Evolutionary conservation across 2,113 vertebrate genomes (phyloP).

Genomic region (Neodon shergylaensis): DNA sequence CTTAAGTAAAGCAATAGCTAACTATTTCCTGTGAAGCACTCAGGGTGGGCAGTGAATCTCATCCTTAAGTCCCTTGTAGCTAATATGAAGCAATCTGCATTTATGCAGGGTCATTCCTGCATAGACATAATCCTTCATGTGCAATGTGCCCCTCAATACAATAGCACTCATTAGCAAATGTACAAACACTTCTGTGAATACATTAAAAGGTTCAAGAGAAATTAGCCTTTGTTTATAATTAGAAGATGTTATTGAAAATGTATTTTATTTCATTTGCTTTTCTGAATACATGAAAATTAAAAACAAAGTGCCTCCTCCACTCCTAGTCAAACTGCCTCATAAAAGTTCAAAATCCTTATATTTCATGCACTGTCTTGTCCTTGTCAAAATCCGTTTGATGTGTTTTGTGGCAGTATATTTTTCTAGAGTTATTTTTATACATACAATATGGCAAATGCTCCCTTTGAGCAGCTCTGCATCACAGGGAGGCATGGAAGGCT

Average conservation of each 20-base stretch:
- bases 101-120: constrained; percentile 65
- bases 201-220: constrained; percentile 69
- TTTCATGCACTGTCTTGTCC: not conserved
- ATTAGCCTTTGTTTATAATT: constrained; percentile 74
- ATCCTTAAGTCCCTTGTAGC: constrained; percentile 17
- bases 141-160: constrained; percentile 61
- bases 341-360: constrained; percentile 28
- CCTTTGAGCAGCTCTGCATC: not conserved
- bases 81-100: constrained; percentile 35
- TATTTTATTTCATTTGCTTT: constrained; percentile 75
- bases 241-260: constrained; percentile 71
- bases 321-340: constrained; percentile 13
- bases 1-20: constrained; percentile 15
- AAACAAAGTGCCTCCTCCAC: not conserved
- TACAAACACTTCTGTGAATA: constrained; percentile 75
- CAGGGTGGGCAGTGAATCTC: not conserved
- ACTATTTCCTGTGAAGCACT: constrained; percentile 55
- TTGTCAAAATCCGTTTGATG: constrained; percentile 35
- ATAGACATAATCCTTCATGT: constrained; percentile 7
- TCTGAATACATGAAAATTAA: constrained; percentile 55
- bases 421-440: constrained; percentile 21
- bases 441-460: not conserved
- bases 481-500: not conserved
- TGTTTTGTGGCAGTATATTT: not conserved
- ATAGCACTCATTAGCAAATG: constrained; percentile 61